Conservation (phyloP, 2,113 vertebrate genomes). For the Tretioscincus oriximinensis region DNA sequence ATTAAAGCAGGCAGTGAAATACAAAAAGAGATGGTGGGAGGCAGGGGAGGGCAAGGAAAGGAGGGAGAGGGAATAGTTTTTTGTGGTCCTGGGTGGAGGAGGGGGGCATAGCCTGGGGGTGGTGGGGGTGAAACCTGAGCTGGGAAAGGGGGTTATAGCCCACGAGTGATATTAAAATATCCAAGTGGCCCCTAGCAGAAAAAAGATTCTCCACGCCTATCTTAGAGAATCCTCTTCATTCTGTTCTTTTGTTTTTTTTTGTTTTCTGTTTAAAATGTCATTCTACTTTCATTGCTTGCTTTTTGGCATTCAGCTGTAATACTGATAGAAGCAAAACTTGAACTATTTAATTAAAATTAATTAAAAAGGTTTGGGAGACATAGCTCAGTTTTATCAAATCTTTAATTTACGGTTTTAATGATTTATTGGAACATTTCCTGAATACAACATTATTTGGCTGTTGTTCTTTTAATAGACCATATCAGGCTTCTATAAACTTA, state of each 20-base stretch:
- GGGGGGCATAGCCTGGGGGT: no score
- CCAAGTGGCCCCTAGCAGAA: no score
- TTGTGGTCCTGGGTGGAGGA: no score
- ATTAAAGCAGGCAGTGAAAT: no score
- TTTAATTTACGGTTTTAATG: neutral
- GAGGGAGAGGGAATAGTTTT: no score
- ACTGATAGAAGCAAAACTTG: neutral
- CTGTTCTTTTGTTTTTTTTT: neutral
- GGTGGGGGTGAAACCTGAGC: no score
- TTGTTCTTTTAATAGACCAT: neutral
- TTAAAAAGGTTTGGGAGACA: neutral
- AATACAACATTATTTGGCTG: neutral
- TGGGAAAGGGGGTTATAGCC: no score
- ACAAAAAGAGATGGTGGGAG: no score
- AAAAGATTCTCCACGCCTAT: no score
- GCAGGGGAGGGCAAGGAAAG: no score
- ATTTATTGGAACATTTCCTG: neutral
- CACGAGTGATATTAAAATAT: no score
- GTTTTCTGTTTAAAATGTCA: neutral
- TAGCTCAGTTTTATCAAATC: neutral
- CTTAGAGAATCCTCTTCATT: neutral
- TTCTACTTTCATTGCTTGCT: neutral
- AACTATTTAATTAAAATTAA: neutral
- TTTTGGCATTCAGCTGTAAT: neutral
- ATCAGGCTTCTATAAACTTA: neutral